Base-by-base conservation (phyloP, 64 coral and sea anemone genomes). In the Actinia equina region DNA sequence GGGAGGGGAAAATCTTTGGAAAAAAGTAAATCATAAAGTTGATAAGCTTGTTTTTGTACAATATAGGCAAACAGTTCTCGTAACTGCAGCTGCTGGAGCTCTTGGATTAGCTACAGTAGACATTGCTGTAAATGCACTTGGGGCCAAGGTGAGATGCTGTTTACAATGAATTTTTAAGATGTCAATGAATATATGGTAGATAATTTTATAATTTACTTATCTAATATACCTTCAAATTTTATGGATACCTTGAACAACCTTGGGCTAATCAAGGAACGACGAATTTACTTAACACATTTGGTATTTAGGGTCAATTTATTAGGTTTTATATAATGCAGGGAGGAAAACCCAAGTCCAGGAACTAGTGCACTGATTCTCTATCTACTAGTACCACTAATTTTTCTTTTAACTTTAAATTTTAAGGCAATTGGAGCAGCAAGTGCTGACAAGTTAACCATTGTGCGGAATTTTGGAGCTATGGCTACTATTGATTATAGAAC, bases 21-120 rank as follows among this genome's bases (percentile, higher is more conserved):
- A 37, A 37, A 37, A 37, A 37, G 1, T 23, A 26, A 22, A 69
- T 7, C 23, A 69, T 69, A 27, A 37, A 37, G 20, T n/a, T 2
- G 20, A 69, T n/a, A 69, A 8, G 46, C 63, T 23, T 16, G n/a
- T 88, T 22, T 23, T 80, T 22, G 76, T 52, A 43, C 58, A 23
- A 69, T 80, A 23, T 56, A 98, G 95, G 5, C 89, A 98, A 71
- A 98, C 89, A 20, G 93, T 92, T 51, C 82, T 98, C 15, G 90
- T 98, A 22, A 98, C 95, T 83, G 95, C 95, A 43, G 95, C 95
- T 45, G 95, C 93, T 4, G 95, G 95, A 69, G 90, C 87, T 10
- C 79, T 98, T 25, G 95, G 95, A 41, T 83, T 98, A 46, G 95
- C 95, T 26, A 84, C 92, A 41, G 95, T 98, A 79, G 95, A 98